phyloP scores from a whole-genome alignment of 2,797 vertebrate genomes.

The Dicrostonyx torquatus region DNA sequence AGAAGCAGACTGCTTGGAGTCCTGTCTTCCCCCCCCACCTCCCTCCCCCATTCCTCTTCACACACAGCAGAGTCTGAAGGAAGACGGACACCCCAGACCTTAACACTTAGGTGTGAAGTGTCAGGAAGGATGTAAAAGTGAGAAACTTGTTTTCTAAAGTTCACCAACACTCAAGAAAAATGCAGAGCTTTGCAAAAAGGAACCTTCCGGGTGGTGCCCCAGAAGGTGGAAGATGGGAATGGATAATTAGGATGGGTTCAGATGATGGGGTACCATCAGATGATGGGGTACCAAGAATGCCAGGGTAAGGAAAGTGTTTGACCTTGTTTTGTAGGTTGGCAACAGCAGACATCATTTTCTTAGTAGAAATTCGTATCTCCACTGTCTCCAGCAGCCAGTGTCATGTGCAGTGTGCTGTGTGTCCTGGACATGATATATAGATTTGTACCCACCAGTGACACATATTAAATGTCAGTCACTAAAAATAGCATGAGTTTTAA shows the following conservation, averaged over 20 bases:
- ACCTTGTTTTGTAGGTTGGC: background rate
- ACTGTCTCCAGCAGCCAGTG: background rate
- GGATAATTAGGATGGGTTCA: too few species aligned
- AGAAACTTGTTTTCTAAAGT: background rate
- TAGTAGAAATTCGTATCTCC: background rate
- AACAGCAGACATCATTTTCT: background rate
- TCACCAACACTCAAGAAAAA: background rate
- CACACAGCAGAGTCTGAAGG: background rate
- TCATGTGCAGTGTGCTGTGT: too few species aligned
- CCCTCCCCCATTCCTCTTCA: background rate
- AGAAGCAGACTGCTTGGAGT: background rate
- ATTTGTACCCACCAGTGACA: background rate
- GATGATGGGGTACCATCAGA: background rate
- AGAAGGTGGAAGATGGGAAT: background rate
- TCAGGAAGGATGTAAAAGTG: background rate
- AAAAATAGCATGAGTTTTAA: background rate
- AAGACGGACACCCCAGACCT: background rate
- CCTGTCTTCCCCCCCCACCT: rapidly evolving
- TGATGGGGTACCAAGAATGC: background rate
- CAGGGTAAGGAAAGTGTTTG: too few species aligned
- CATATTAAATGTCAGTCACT: background rate
- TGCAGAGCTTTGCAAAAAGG: background rate
- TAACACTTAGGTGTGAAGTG: background rate
- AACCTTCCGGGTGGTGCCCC: rapidly evolving
- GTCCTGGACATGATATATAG: too few species aligned